Percentiles rank a stretch among this genome's conserved stretches.
phyloP scores from a whole-genome alignment of 2,113 vertebrate genomes.

The Bungarus multicinctus region DNA sequence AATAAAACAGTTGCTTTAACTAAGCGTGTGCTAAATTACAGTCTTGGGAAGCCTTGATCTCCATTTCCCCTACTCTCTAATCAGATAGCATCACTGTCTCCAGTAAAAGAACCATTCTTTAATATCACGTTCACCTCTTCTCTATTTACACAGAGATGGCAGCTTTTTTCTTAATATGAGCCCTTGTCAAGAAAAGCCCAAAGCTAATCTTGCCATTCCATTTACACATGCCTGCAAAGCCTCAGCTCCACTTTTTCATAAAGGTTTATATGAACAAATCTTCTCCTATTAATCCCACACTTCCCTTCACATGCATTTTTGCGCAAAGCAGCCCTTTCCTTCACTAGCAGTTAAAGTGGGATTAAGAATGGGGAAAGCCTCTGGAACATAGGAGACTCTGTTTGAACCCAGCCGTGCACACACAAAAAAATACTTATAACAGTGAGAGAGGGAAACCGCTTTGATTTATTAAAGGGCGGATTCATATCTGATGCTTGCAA shows the following conservation, averaged over 20 bases:
- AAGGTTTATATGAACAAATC: constrained; percentile 50
- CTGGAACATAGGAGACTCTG: constrained; percentile 39
- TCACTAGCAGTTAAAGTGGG: constrained; percentile 28
- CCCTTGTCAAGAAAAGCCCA: neutral
- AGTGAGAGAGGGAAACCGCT: neutral
- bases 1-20: too few relatives aligned
- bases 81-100: constrained; percentile 32
- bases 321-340: constrained; percentile 1
- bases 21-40: too few relatives aligned
- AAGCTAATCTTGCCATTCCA: constrained; percentile 45
- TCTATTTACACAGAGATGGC: constrained; percentile 53
- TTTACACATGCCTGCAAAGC: constrained; percentile 32
- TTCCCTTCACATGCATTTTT: constrained; percentile 3
- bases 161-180: constrained; percentile 47
- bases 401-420: constrained; percentile 34
- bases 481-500: constrained; percentile 9
- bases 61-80: neutral
- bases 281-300: constrained; percentile 44
- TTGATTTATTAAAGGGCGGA: neutral
- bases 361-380: constrained; percentile 46
- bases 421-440: constrained; percentile 27
- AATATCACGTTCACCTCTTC: constrained; percentile 52
- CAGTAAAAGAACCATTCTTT: constrained; percentile 29
- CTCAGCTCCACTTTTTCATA: constrained; percentile 52
- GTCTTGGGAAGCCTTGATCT: neutral